Conservation (phyloP, 2,888 invertebrate genomes). For the Cheilosia variabilis region DNA sequence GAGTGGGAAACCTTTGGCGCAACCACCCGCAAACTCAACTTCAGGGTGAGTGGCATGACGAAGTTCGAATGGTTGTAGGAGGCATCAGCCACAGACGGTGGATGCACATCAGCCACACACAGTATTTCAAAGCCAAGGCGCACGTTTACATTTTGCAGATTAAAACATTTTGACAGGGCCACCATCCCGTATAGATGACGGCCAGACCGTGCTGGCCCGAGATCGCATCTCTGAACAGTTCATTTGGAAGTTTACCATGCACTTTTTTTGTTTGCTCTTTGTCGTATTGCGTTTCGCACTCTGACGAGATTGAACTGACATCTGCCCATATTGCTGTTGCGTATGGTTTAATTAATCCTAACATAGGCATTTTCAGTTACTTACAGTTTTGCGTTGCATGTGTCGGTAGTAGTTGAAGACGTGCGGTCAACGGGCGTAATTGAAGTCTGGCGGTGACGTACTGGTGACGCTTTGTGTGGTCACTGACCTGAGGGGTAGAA, state of each 20-base stretch:
- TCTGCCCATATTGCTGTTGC: constrained; percentile 51
- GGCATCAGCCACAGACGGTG: constrained; percentile 4
- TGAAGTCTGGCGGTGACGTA: constrained; percentile 16
- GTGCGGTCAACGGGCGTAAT: constrained; percentile 32
- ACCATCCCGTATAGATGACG: constrained; percentile 19
- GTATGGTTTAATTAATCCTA: constrained; percentile 62
- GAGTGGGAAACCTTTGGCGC: constrained; percentile 5
- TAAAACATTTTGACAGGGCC: constrained; percentile 64
- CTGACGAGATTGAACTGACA: constrained; percentile 63
- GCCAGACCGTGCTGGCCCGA: background rate
- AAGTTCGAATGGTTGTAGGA: constrained; percentile 32
- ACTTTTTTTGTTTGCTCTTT: constrained; percentile 51
- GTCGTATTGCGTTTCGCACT: constrained; percentile 65
- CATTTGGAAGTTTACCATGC: constrained; percentile 54
- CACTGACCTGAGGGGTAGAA: constrained; percentile 35
- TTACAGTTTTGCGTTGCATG: constrained; percentile 27
- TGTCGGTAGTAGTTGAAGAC: constrained; percentile 31
- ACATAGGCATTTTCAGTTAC: constrained; percentile 57
- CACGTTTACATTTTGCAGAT: constrained; percentile 50
- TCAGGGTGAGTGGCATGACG: constrained; percentile 50
- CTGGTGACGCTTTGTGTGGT: constrained; percentile 9
- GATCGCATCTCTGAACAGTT: constrained; percentile 54
- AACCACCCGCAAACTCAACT: constrained; percentile 53
- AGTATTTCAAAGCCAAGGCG: constrained; percentile 66
- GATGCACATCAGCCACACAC: constrained; percentile 22